phyloP scores from a whole-genome alignment of 2,113 vertebrate species.

The Dipodomys stephensi region DNA sequence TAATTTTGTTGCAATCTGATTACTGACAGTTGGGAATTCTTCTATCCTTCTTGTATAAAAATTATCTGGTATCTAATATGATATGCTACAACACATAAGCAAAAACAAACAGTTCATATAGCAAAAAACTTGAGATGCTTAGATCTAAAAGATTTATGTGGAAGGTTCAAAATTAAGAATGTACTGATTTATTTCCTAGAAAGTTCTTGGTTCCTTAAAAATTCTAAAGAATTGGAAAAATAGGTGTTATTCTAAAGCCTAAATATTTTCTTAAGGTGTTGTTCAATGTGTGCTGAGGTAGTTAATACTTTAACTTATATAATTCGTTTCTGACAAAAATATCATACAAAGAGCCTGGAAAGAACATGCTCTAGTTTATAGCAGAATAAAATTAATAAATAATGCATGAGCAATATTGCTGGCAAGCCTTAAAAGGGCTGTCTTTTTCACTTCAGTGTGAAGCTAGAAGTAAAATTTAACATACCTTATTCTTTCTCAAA shows the following conservation, averaged over 20 bases:
- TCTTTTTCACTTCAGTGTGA: slow-evolving; percentile 19
- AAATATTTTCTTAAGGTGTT: slow-evolving; percentile 12
- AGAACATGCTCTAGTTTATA: neutral
- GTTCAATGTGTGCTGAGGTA: neutral
- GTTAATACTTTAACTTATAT: slow-evolving; percentile 7
- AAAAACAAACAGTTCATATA: slow-evolving; percentile 2
- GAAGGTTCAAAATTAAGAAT: slow-evolving; percentile 14
- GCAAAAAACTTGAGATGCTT: neutral
- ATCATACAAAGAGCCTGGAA: neutral
- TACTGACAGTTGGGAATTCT: neutral
- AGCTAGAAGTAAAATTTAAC: slow-evolving; percentile 51
- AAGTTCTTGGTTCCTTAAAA: slow-evolving; percentile 21
- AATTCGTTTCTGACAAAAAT: neutral
- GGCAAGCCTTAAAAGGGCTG: neutral
- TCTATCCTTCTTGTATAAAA: neutral
- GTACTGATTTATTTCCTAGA: neutral
- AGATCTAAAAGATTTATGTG: slow-evolving; percentile 6
- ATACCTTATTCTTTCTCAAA: slow-evolving; percentile 35
- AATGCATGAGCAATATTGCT: slow-evolving; percentile 44
- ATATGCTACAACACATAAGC: neutral
- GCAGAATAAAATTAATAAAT: slow-evolving; percentile 59
- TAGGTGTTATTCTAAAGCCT: neutral
- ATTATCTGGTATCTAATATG: neutral
- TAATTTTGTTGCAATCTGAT: neutral
- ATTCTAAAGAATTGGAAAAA: slow-evolving; percentile 3